Percentiles rank a stretch among this genome's conserved stretches.
Conservation (phyloP, 2,888 invertebrate genomes). For the Drosophila recens region DNA sequence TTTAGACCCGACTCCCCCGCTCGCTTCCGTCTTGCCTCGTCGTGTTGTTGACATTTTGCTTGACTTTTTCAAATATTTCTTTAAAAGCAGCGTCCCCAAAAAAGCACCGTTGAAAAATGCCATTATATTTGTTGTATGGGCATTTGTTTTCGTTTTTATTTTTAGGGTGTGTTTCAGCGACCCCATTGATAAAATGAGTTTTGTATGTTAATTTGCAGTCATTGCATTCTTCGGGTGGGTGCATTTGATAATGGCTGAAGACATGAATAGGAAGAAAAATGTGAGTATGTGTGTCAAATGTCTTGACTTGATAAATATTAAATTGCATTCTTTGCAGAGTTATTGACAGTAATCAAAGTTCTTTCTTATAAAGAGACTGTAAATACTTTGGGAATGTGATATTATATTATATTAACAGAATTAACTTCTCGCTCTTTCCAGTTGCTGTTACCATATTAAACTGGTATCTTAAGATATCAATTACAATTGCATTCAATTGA, state of each 20-base stretch:
- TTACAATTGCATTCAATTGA: neutral
- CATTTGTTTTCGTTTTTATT: slow-evolving; percentile 43
- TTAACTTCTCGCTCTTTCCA: no score
- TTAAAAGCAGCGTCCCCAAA: slow-evolving; percentile 41
- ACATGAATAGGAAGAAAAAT: neutral
- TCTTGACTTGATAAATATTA: slow-evolving; percentile 24
- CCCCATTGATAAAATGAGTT: slow-evolving; percentile 69
- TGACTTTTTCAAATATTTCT: slow-evolving; percentile 70
- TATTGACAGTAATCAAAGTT: neutral
- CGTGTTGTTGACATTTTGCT: slow-evolving; percentile 73
- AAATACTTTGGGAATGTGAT: no score
- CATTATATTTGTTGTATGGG: slow-evolving; percentile 46
- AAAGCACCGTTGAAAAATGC: slow-evolving; percentile 37
- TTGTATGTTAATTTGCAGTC: slow-evolving; percentile 71
- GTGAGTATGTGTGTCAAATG: slow-evolving; percentile 17
- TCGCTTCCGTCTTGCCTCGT: slow-evolving; percentile 9
- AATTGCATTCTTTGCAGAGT: neutral
- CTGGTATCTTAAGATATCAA: neutral
- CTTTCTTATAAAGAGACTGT: neutral
- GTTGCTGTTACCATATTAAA: neutral
- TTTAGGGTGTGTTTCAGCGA: slow-evolving; percentile 69
- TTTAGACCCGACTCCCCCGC: neutral
- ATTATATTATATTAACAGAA: no score
- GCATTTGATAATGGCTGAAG: slow-evolving; percentile 20
- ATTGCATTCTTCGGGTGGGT: slow-evolving; percentile 64